Base-by-base conservation (phyloP, 1,140 invertebrate species). In the Hycleus cichorii region DNA sequence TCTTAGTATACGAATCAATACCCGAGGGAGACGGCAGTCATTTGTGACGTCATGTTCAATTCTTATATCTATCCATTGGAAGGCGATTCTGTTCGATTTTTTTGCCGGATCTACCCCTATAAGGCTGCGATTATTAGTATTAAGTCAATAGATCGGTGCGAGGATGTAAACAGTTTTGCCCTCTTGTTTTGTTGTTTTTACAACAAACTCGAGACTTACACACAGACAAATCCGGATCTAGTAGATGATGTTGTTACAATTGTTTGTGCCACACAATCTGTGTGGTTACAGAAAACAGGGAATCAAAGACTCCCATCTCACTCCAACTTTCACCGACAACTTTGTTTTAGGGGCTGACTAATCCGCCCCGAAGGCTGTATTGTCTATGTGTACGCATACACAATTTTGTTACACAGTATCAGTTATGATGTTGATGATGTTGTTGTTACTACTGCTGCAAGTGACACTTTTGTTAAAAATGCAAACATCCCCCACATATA, bases 381-480 rank as follows among this genome's bases (percentile, higher is more conserved):
- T 42, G 40, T n/a, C 18, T 18, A 18, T 18, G 18, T 18, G 18
- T 18, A 18, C 18, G 40, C 6, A 11, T 11, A 42, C 6, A 47
- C 18, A 45, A 43, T 42, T 46, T 54, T 54, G 52, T 55, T 55
- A 47, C 52, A 18, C 18, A 59, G 68, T 67, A 66, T 66, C 67
- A 68, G 59, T 59, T 69, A 54, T 18, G 56, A 58, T 58, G 58
- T 12, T 12, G 59, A 49, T 49, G 47, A 32, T 24, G 3, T 42
- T 11, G 9, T 11, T 42, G 40, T 42, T 18, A 18, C 18, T 18
- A 9, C 43, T 50, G 38, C 68, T 71, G 69, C 60, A 68, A 70
- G 68, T 71, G 69, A 71, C 69, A 71, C 65, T 66, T 65, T 66
- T 64, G 68, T 70, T 71, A 71, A 71, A 71, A 71, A 71, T 68